Evolutionary conservation across 1,140 invertebrate genomes (phyloP).

Genomic region (Halotydeus destructor): DNA sequence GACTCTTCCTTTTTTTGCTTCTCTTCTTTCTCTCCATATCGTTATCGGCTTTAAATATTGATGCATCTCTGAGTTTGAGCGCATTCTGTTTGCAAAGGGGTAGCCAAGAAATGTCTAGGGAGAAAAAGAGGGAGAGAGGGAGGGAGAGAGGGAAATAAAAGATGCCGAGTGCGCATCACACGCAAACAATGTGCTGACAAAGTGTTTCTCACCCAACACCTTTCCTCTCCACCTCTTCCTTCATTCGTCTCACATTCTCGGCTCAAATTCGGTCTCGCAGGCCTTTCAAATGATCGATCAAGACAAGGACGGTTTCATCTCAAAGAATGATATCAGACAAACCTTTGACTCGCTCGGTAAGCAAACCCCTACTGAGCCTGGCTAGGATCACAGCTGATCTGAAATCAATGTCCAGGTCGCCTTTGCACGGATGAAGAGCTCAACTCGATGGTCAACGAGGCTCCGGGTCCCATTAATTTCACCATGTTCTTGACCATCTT

Average conservation of each 20-base stretch:
- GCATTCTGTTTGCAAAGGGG: not conserved
- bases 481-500: conserved; percentile 78
- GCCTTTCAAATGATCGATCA: conserved; percentile 94
- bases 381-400: not conserved
- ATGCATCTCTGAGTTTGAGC: too few species aligned
- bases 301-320: conserved; percentile 93
- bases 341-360: conserved; percentile 50
- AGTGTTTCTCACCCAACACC: not conserved
- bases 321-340: conserved; percentile 78
- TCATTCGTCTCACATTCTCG: not conserved
- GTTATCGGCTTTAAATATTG: too few species aligned
- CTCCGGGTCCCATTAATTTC: conserved; percentile 79
- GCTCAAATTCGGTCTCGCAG: conserved; percentile 26
- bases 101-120: too few species aligned
- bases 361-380: not conserved
- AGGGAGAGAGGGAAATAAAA: not conserved
- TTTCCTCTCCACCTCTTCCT: not conserved
- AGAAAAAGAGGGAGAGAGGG: not conserved
- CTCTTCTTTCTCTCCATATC: too few species aligned
- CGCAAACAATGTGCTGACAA: not conserved
- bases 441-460: conserved; percentile 70
- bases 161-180: not conserved
- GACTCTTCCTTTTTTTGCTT: too few species aligned
- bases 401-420: conserved; percentile 26
- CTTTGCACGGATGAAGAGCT: conserved; percentile 69